Conservation (phyloP, 2,888 invertebrate species). For the Cecidostiba fungosa region DNA sequence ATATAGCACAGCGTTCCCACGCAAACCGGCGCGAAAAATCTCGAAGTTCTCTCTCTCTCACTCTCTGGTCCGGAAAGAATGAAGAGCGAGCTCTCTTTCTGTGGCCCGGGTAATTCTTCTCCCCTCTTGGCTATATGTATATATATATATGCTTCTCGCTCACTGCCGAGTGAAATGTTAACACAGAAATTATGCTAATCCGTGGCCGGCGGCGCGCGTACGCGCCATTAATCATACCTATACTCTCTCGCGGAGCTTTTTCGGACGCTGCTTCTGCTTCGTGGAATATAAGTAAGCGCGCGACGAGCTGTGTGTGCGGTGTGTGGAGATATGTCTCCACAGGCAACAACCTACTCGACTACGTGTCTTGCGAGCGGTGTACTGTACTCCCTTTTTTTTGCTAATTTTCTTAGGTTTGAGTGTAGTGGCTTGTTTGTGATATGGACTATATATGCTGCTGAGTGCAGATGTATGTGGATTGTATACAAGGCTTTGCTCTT, state of each 20-base stretch:
- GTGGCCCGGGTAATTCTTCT: not conserved
- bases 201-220: constrained; percentile 63
- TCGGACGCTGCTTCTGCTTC: constrained; percentile 58
- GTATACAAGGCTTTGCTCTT: too few relatives aligned
- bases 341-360: not conserved
- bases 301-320: not conserved
- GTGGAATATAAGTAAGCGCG: constrained; percentile 44
- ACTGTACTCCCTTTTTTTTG: constrained; percentile 11
- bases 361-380: not conserved
- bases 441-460: constrained; percentile 30
- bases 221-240: constrained; percentile 73
- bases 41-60: not conserved
- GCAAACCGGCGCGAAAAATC: constrained; percentile 14
- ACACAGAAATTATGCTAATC: constrained; percentile 77
- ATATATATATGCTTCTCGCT: not conserved
- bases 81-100: too few relatives aligned
- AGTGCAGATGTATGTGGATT: too few relatives aligned
- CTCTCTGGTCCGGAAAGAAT: not conserved
- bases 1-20: not conserved
- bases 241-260: constrained; percentile 60
- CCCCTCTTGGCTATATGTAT: not conserved
- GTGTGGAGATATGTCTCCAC: too few relatives aligned
- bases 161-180: constrained; percentile 73
- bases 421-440: not conserved
- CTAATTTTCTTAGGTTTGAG: constrained; percentile 29